Base-by-base conservation (phyloP, 2,797 vertebrate species). In the Sebastes wilsoni region DNA sequence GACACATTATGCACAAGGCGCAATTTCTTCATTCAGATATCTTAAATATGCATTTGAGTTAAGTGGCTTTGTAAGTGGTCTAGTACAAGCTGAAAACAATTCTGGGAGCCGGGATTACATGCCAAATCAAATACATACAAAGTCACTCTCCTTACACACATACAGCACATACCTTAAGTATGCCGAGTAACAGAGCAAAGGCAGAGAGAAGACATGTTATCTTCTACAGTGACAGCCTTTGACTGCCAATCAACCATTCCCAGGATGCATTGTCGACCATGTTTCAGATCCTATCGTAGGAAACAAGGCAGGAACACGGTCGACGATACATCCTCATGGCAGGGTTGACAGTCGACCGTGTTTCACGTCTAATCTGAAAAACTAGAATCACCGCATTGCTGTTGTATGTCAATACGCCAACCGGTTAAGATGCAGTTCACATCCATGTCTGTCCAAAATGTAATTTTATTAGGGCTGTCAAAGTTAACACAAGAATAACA, bases 1-100 rank as follows among this genome's bases (percentile, higher is more conserved):
- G 59, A 52, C 4, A 36, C 14, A 14, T 46, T 12, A 5, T 28
- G 10, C 27, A 56, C 27, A 22, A 30, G 20, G 2, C 46, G 30
- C 8, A 62, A 20, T 36, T 59, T 70, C 20, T 42, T 25, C 12
- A 60, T n/a, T 14, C 18, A 60, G 8, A 56, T 30, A 18, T 8
- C 28, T 62, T 62, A 61, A 80, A 80, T 74, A 6, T 58, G 54
- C 18, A 58, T 66, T 71, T 54, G 30, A 67, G 27, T 74, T 64
- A 65, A 13, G 59, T 71, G 28, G 25, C 55, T 77, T 60, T 72
- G 54, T 52, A 58, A 77, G 16, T 52, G n/a, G 42, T 49, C 25
- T 11, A 42, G 6, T 36, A 56, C 36, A 67, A 58, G 69, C 36
- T 61, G 67, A 49, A 22, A 85, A 81, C 16, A 9, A 23, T 36